phyloP scores from a whole-genome alignment of 1,140 invertebrate genomes.

The Vollenhovia emeryi region DNA sequence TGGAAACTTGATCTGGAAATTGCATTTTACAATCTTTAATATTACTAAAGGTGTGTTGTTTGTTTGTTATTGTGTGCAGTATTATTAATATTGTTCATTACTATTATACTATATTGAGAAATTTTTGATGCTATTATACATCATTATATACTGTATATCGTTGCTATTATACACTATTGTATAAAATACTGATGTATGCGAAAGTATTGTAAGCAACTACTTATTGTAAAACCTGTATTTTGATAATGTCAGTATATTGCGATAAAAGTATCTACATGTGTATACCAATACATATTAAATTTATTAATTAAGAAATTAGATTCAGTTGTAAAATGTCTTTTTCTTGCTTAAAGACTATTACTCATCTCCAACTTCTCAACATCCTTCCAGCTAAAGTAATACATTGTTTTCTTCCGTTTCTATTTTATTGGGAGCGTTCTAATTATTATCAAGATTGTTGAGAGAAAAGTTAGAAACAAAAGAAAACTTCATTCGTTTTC shows the following conservation, averaged over 20 bases:
- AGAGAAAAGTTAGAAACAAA: background rate
- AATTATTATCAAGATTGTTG: background rate
- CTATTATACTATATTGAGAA: no score
- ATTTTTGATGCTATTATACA: slow-evolving; percentile 13
- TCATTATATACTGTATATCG: no score
- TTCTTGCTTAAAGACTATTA: no score
- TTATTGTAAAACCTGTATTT: slow-evolving; percentile 19
- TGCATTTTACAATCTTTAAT: slow-evolving; percentile 35
- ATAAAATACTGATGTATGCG: background rate
- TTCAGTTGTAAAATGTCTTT: background rate
- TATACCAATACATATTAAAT: background rate
- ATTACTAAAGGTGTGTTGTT: background rate
- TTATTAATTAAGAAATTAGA: background rate
- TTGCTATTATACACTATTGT: slow-evolving; percentile 10
- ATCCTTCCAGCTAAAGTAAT: background rate
- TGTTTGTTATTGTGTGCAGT: slow-evolving; percentile 7
- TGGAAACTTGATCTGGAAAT: slow-evolving; percentile 17
- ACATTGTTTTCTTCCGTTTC: background rate
- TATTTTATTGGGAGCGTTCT: background rate
- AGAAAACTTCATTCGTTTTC: background rate
- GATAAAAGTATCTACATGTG: background rate
- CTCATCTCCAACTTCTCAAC: background rate
- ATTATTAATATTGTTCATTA: slow-evolving; percentile 11
- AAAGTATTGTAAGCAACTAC: background rate
- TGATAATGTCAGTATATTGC: background rate